phyloP scores from a whole-genome alignment of 2,797 vertebrate genomes.

The Rhabdomys pumilio region DNA sequence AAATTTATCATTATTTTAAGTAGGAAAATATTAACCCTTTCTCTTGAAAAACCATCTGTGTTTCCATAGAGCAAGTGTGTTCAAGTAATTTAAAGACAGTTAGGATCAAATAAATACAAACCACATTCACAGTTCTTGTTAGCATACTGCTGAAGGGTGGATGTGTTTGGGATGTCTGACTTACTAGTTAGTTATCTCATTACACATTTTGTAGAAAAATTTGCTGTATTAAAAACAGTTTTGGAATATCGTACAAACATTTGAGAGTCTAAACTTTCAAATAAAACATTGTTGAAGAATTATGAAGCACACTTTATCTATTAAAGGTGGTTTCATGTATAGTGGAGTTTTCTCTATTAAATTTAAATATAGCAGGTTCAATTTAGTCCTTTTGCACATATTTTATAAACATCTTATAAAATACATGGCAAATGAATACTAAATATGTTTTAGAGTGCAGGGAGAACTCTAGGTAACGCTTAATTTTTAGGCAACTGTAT shows the following conservation, averaged over 20 bases:
- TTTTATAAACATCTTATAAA: constrained; percentile 19
- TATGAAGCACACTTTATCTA: background rate
- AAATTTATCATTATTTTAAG: background rate
- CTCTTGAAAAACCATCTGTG: background rate
- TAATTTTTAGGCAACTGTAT: background rate
- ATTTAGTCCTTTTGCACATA: constrained; percentile 19
- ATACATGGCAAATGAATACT: background rate
- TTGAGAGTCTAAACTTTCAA: constrained; percentile 37
- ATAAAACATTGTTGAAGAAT: constrained; percentile 27
- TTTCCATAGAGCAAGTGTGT: background rate
- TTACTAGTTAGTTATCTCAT: constrained; percentile 7
- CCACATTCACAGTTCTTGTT: background rate
- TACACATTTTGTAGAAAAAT: constrained; percentile 61
- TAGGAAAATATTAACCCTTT: background rate
- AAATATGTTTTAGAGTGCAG: constrained; percentile 2
- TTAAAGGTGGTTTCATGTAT: constrained; percentile 37
- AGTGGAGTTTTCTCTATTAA: constrained; percentile 49
- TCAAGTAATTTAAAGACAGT: background rate
- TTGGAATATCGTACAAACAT: constrained; percentile 37
- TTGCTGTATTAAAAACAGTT: background rate
- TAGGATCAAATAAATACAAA: background rate
- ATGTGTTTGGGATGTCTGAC: background rate
- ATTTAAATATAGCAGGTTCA: background rate
- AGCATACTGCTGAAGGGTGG: background rate
- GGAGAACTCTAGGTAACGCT: background rate